A percentile compares a stretch with the other conserved stretches of the same genome.
phyloP scores from a whole-genome alignment of 2,888 invertebrate species.

The Trachelus stipa region DNA sequence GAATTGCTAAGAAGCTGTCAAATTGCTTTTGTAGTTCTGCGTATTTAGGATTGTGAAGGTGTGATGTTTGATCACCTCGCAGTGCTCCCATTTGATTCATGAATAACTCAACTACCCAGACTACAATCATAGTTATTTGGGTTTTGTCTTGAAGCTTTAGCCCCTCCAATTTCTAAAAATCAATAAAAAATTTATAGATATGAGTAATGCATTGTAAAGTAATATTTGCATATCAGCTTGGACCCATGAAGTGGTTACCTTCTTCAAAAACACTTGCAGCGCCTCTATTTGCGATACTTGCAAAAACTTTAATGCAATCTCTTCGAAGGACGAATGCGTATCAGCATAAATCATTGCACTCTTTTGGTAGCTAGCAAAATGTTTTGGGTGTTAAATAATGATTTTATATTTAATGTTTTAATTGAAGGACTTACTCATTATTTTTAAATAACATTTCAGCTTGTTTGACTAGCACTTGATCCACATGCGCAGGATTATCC shows the following conservation, averaged over 20 bases:
- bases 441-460: slow-evolving; percentile 87
- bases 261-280: slow-evolving; percentile 87
- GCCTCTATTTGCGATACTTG: slow-evolving; percentile 85
- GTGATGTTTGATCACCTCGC: slow-evolving; percentile 65
- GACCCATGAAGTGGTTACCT: slow-evolving; percentile 55
- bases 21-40: slow-evolving; percentile 79
- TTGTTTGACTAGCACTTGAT: slow-evolving; percentile 87
- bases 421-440: slow-evolving; percentile 70
- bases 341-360: slow-evolving; percentile 92
- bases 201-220: background rate
- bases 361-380: slow-evolving; percentile 72
- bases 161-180: slow-evolving; percentile 76
- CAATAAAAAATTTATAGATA: background rate
- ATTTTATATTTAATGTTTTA: slow-evolving; percentile 5
- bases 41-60: slow-evolving; percentile 68
- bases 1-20: slow-evolving; percentile 78
- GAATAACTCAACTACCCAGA: slow-evolving; percentile 95
- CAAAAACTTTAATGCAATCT: slow-evolving; percentile 91
- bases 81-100: slow-evolving; percentile 88
- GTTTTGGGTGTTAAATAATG: slow-evolving; percentile 13
- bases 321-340: slow-evolving; percentile 93
- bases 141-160: slow-evolving; percentile 82
- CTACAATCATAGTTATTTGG: slow-evolving; percentile 90
- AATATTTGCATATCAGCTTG: slow-evolving; percentile 2
- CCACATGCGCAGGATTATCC: slow-evolving; percentile 83